Base-by-base conservation (phyloP, 2,797 vertebrate genomes). In the Acanthurus tractus region DNA sequence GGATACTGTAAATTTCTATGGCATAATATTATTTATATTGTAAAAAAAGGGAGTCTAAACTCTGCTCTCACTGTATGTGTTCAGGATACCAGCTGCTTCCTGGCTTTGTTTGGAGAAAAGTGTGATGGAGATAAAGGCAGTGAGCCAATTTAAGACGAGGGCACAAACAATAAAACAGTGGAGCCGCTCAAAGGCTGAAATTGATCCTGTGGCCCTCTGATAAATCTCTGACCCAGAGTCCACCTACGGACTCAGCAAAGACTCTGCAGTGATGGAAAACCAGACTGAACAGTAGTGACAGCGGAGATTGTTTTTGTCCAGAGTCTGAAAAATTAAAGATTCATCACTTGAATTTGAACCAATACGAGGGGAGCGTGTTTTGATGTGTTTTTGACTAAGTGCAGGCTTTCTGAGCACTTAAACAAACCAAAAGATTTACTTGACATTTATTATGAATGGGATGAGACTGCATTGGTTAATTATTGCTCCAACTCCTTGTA, bases 171-270 rank as follows among this genome's bases (percentile, higher is more conserved):
- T 71, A 73, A 72, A 86, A 79, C 45, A 61, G 45, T 70, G 48
- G 29, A 75, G 76, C 55, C 40, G 68, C 58, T 85, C 63, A 66
- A 65, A 74, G 63, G 46, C 71, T 79, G 66, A 79, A 80, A 91
- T 86, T 80, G 80, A 90, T 89, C 74, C 53, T 67, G 63, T 63
- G 63, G 64, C 64, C 48, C 22, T 63, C 55, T 79, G 78, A 86
- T 90, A 80, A 79, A 88, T 90, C 74, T 86, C 64, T 72, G 70
- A 81, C 64, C 81, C 76, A 76, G 70, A 82, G 66, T 82, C 72
- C 72, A 67, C 55, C 78, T 53, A 66, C 58, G 79, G 65, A 86
- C 63, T 84, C 68, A 79, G 64, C 74, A 70, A 52, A 86, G 63
- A 54, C 67, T 55, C 59, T 9, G 8, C 52, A 40, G 63, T 77